Percentiles rank a stretch among this genome's conserved stretches.
Evolutionary conservation across 2,888 invertebrate genomes (phyloP).

Genomic region (Zygogramma bicolorata): DNA sequence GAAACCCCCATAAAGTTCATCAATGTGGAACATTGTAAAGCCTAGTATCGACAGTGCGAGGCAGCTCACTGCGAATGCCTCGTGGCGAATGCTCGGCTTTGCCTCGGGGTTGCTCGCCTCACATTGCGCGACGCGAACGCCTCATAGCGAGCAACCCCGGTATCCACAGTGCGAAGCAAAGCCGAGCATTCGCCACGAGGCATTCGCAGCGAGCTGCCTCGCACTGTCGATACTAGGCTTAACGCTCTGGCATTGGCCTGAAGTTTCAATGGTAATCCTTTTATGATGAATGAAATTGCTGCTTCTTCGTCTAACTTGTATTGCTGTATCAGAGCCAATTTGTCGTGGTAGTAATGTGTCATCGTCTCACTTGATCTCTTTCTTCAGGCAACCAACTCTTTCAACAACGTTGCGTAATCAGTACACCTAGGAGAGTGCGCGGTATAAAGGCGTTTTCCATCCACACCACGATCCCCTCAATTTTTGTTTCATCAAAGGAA

Average conservation of each 20-base stretch:
- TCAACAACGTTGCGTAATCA: not conserved
- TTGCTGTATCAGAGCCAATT: slow-evolving; percentile 1
- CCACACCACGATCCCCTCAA: not conserved
- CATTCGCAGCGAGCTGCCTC: no score
- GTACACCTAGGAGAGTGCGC: not conserved
- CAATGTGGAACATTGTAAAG: not conserved
- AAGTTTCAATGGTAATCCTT: not conserved
- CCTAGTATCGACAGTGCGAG: no score
- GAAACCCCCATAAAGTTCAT: slow-evolving; percentile 4
- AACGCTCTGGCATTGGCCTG: not conserved
- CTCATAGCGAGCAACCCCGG: no score
- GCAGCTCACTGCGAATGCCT: no score
- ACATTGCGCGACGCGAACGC: no score
- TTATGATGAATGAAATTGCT: not conserved
- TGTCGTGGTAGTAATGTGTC: not conserved
- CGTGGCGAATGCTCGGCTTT: no score
- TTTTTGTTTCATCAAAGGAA: not conserved
- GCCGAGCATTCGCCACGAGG: no score
- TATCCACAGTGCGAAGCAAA: no score
- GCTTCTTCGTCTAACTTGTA: slow-evolving; percentile 3
- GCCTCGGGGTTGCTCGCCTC: no score
- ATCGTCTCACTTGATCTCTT: not conserved
- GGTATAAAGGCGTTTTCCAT: not conserved
- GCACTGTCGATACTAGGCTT: no score
- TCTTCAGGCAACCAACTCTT: not conserved